Base-by-base conservation (phyloP, 2,797 vertebrate species). In the Holocentrus rufus region DNA sequence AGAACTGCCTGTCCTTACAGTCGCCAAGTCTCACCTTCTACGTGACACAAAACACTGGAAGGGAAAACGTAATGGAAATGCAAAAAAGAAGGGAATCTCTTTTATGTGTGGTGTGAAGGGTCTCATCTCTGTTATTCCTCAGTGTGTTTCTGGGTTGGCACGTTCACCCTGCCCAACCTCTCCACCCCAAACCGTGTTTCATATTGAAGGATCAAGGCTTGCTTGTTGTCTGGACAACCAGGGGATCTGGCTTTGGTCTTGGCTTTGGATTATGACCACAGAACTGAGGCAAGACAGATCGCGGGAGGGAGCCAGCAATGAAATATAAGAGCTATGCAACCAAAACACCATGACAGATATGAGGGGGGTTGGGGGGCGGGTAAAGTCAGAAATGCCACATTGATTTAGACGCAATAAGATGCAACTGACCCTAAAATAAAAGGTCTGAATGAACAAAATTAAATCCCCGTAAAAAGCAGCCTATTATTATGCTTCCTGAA, bases 191-290 rank as follows among this genome's bases (percentile, higher is more conserved):
- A 68, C 64, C 47, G 11, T 49, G 13, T 81, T 89, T 76, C 23
- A 86, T 85, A 72, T 76, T 68, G n/a, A 27, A 69, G 70, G 88
- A 82, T 90, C 77, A 79, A 79, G 76, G 78, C 60, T 47, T 67
- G 79, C 53, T 84, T 87, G 74, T 82, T 88, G 77, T 85, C 65
- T 76, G 83, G 82, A 81, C 76, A 91, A 76, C 62, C 84, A 74
- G 85, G 80, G 58, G 85, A 78, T 83, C 44, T 71, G 27, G 68
- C 80, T 85, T 84, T 75, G 74, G 76, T 84, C 76, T 89, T 76
- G 81, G 71, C 67, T 92, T 93, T 88, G 88, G 89, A 92, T 85
- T 85, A 89, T 79, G 86, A 88, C 68, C 56, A 87, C 64, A 15
- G 13, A 81, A 77, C 80, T 91, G 87, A 92, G 84, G 91, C 86